Conservation (phyloP, 2,888 invertebrate genomes). For the Meiosimyza decipiens region DNA sequence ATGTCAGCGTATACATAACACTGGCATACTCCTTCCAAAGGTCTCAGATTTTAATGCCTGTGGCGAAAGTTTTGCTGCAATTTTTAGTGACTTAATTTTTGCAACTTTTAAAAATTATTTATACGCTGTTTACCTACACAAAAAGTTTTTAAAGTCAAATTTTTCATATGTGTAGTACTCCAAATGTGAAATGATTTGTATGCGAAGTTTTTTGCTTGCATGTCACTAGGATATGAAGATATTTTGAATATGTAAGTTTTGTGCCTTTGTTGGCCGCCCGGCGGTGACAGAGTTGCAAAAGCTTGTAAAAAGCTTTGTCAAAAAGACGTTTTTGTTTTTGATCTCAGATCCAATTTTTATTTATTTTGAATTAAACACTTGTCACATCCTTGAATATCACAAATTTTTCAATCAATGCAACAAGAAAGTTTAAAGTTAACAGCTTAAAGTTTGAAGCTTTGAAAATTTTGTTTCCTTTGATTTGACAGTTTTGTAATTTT, state of each 20-base stretch:
- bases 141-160: constrained; percentile 19
- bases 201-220: constrained; percentile 27
- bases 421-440: too few relatives aligned
- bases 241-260: not conserved
- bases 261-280: too few relatives aligned
- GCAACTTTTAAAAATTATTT: constrained; percentile 20
- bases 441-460: too few relatives aligned
- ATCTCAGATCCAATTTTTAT: too few relatives aligned
- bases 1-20: constrained; percentile 18
- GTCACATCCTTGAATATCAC: too few relatives aligned
- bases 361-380: too few relatives aligned
- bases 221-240: constrained; percentile 30
- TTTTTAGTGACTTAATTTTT: constrained; percentile 12
- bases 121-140: not conserved
- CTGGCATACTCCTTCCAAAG: not conserved
- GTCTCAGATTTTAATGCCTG: not conserved
- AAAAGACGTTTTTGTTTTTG: too few relatives aligned
- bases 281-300: too few relatives aligned
- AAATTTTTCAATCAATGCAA: too few relatives aligned
- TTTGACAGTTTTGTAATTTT: too few relatives aligned
- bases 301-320: too few relatives aligned
- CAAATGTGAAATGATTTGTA: not conserved
- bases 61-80: not conserved
- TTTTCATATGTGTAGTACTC: constrained; percentile 25
- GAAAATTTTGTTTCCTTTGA: too few relatives aligned